Evolutionary conservation across 2,888 invertebrate genomes (phyloP), one percentile per base, ranked within the genome.

Genomic region (Agrochola lota): DNA sequence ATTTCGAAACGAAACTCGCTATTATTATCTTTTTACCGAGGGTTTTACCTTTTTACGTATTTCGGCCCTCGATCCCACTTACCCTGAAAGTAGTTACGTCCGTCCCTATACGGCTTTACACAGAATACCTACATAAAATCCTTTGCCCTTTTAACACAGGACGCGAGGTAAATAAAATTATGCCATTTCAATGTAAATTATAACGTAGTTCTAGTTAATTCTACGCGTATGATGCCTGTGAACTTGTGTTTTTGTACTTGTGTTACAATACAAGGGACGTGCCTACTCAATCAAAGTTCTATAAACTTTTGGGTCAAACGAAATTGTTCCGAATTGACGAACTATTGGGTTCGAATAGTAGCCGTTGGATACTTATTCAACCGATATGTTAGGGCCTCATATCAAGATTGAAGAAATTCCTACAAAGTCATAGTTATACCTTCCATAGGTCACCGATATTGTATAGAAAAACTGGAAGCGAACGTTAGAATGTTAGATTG

Each of bases 261-360:
- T 35, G 64, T 64, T 74, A 74, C 71, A 73, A 77, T 84, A 85
- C 84, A 87, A 85, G 87, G 76, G 80, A 77, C 78, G 63, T 62
- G 71, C 70, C 72, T 80, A 80, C 87, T 89, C 89, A 90, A 90
- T 91, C 89, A 89, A 90, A 89, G 89, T 90, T 91, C 26, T 71
- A 68, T 49, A 80, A 92, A 91, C 87, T 92, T 92, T 92, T 84
- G 90, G 92, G 92, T 91, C 88, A 80, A 89, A 88, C 87, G 84
- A 86, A 90, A 89, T 86, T 81, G 81, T 83, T 87, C 64, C 72
- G 78, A 84, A 83, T 85, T 77, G 83, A 78, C 80, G 80, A 87
- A 85, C 80, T 85, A 85, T 84, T 83, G 77, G 81, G 73, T 80
- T 74, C 77, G 80, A 85, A 83, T 77, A 78, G 78, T 68, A 80